Percentiles rank a stretch among this genome's conserved stretches.
These are phyloP conservation scores for Melinaea marsaeus DNA, from an alignment of 2,888 invertebrate genomes.

Conservation along the genomic window DNA sequence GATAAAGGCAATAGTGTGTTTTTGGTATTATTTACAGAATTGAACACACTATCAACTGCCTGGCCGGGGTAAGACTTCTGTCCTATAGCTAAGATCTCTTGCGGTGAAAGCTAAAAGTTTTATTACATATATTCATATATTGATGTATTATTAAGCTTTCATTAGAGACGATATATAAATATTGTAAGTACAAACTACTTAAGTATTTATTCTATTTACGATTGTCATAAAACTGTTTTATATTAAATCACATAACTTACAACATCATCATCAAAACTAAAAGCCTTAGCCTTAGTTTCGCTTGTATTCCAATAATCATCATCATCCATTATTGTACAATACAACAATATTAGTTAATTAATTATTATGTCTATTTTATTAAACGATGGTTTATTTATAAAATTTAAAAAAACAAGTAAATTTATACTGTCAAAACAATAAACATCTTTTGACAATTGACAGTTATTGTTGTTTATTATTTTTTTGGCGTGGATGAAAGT, in stretches of 20 bases:
- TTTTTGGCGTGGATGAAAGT: too few relatives aligned
- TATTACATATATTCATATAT: neutral
- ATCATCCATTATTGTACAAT: conserved; percentile 61
- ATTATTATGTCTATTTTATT: too few relatives aligned
- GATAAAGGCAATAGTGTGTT: conserved; percentile 56
- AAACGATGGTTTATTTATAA: too few relatives aligned
- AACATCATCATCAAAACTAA: conserved; percentile 88
- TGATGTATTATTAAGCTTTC: neutral
- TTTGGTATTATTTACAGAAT: conserved; percentile 47
- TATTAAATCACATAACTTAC: conserved; percentile 53
- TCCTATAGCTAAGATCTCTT: conserved; percentile 72
- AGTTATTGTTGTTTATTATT: too few relatives aligned
- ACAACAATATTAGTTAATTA: too few relatives aligned
- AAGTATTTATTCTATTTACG: too few relatives aligned
- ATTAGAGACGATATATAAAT: neutral
- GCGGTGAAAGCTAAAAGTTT: conserved; percentile 56
- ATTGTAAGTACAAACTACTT: too few relatives aligned
- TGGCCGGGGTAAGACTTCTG: conserved; percentile 55
- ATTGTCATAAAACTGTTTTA: neutral
- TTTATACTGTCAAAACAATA: too few relatives aligned
- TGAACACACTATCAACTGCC: conserved; percentile 51
- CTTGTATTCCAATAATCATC: conserved; percentile 88
- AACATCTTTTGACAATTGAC: too few relatives aligned
- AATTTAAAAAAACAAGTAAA: too few relatives aligned
- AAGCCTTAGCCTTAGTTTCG: conserved; percentile 83